These are phyloP conservation scores for Acanthopagrus latus DNA, from an alignment of 2,797 vertebrate genomes.

Conservation along the genomic window DNA sequence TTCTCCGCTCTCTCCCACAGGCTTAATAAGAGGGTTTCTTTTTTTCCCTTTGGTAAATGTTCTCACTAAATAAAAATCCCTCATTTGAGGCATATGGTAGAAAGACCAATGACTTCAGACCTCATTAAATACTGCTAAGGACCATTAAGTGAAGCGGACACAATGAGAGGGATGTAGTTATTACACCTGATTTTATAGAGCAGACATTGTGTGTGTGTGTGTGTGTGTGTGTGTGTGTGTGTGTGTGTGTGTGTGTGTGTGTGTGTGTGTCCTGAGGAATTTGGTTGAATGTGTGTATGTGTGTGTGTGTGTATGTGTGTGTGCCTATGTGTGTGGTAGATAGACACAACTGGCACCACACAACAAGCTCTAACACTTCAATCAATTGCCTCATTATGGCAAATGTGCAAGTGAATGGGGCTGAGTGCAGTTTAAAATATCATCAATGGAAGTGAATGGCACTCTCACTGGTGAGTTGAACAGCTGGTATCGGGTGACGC, in stretches of 20 bases:
- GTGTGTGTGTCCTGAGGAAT: slow-evolving; percentile 22
- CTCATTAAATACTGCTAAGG: slow-evolving; percentile 46
- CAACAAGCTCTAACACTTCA: slow-evolving; percentile 35
- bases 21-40: slow-evolving; percentile 47
- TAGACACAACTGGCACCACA: not conserved
- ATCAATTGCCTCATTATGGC: slow-evolving; percentile 38
- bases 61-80: slow-evolving; percentile 59
- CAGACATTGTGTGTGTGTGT: not conserved
- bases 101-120: slow-evolving; percentile 55
- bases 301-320: slow-evolving; percentile 18
- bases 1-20: slow-evolving; percentile 48
- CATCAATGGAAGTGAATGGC: slow-evolving; percentile 25
- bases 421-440: slow-evolving; percentile 41
- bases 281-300: slow-evolving; percentile 17
- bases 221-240: slow-evolving; percentile 21
- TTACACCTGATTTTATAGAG: slow-evolving; percentile 39
- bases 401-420: slow-evolving; percentile 48
- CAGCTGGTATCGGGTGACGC: slow-evolving; percentile 47
- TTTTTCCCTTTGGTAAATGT: slow-evolving; percentile 35
- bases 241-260: slow-evolving; percentile 17
- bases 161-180: slow-evolving; percentile 24
- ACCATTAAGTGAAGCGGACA: slow-evolving; percentile 37
- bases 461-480: slow-evolving; percentile 23
- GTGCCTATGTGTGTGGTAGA: slow-evolving; percentile 3
- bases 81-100: slow-evolving; percentile 49